Evolutionary conservation across 2,113 vertebrate genomes (phyloP).

Genomic region (Pachyramphus minor): DNA sequence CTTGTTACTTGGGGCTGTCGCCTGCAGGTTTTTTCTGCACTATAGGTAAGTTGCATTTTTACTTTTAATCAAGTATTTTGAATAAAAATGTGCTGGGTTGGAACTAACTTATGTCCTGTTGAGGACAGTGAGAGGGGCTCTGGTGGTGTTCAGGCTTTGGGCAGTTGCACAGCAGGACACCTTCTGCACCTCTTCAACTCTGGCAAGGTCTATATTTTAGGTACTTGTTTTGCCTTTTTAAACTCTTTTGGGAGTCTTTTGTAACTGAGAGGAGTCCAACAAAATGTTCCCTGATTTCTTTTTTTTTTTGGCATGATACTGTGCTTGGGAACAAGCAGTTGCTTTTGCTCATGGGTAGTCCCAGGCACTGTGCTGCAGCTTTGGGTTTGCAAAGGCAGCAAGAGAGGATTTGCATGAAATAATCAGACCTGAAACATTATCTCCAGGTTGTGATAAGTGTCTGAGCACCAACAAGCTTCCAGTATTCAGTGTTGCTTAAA

Average conservation of each 20-base stretch:
- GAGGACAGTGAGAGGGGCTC: background rate
- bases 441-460: background rate
- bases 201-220: background rate
- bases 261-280: background rate
- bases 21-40: constrained; percentile 91
- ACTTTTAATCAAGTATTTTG: background rate
- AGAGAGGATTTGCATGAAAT: background rate
- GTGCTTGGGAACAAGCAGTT: background rate
- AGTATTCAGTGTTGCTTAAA: background rate
- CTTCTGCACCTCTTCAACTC: background rate
- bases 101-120: background rate
- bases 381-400: background rate
- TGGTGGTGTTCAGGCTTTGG: background rate
- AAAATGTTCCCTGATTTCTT: background rate
- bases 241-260: background rate
- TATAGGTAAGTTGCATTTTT: constrained; percentile 79
- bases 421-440: background rate
- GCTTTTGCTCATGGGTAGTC: background rate
- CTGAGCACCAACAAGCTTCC: background rate
- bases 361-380: background rate
- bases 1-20: constrained; percentile 89
- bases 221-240: background rate
- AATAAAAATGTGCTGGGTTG: background rate
- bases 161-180: background rate
- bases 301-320: background rate